Percentiles rank a stretch among this genome's conserved stretches.
These are phyloP conservation scores for Gambusia holbrooki DNA, from an alignment of 2,113 vertebrate genomes.

Conservation along the genomic window DNA sequence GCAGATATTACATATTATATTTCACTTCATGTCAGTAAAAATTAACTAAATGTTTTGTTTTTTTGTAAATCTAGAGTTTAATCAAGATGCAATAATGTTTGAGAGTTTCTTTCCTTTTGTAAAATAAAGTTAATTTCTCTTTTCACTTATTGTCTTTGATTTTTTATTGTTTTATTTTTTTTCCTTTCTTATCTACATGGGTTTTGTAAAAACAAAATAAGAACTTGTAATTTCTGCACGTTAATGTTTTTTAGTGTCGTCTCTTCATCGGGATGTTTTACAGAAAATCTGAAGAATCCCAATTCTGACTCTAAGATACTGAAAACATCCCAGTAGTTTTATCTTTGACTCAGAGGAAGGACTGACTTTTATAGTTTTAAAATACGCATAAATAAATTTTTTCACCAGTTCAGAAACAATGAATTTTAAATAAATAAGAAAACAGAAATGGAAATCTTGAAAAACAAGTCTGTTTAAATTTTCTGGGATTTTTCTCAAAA, in stretches of 20 bases:
- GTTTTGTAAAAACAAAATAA: neutral
- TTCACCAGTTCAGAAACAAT: too few species aligned
- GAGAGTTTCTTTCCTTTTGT: slow-evolving; percentile 37
- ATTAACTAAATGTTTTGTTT: neutral
- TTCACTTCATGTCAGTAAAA: neutral
- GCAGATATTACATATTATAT: too few species aligned
- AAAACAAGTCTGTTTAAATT: too few species aligned
- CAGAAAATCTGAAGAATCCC: too few species aligned
- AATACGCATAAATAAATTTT: neutral
- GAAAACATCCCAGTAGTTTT: too few species aligned
- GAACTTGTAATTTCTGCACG: too few species aligned
- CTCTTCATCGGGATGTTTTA: too few species aligned
- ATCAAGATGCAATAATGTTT: neutral
- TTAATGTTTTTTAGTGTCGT: too few species aligned
- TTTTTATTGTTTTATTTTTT: fast-evolving
- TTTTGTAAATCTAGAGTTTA: slow-evolving; percentile 10
- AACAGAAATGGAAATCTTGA: too few species aligned
- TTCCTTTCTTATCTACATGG: neutral
- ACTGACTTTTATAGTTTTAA: neutral
- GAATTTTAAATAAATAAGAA: too few species aligned
- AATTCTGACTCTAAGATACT: too few species aligned
- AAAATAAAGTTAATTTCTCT: slow-evolving; percentile 32
- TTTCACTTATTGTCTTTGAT: fast-evolving
- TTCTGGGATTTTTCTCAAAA: too few species aligned
- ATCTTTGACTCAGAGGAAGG: neutral